Evolutionary conservation across 2,888 invertebrate genomes (phyloP).

Genomic region (Adelognathus sp.): DNA sequence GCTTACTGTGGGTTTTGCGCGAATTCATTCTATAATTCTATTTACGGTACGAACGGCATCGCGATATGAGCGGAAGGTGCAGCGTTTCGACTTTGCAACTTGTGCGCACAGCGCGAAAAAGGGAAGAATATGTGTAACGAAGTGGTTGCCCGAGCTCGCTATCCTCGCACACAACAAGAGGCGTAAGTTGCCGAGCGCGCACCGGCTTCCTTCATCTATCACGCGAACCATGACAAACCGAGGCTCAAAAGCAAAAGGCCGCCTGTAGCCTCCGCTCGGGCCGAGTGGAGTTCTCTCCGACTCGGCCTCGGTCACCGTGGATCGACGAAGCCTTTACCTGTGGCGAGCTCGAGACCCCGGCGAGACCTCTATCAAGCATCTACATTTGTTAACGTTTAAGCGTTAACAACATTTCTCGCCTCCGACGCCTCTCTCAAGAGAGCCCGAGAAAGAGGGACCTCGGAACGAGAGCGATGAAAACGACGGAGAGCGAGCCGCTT

Average conservation of each 20-base stretch:
- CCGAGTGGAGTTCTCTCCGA: conserved; percentile 20
- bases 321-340: conserved; percentile 74
- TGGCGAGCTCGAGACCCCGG: conserved; percentile 52
- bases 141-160: conserved; percentile 31
- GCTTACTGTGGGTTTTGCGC: conserved; percentile 7
- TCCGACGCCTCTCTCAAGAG: conserved; percentile 49
- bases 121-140: conserved; percentile 8
- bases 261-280: conserved; percentile 69
- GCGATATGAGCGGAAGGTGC: conserved; percentile 34
- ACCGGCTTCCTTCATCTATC: conserved; percentile 78
- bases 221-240: conserved; percentile 80
- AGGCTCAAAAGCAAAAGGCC: conserved; percentile 80
- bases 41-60: conserved; percentile 45
- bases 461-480: conserved; percentile 65
- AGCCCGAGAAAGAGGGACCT: too few species aligned
- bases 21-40: conserved; percentile 52
- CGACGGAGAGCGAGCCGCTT: conserved; percentile 9
- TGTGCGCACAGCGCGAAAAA: not conserved
- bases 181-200: conserved; percentile 64
- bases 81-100: conserved; percentile 29
- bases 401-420: conserved; percentile 79
- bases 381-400: conserved; percentile 80
- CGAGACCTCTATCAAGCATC: conserved; percentile 65
- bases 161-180: conserved; percentile 41
- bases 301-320: conserved; percentile 60